A percentile compares a stretch with the other conserved stretches of the same genome.
Conservation (phyloP, 2,113 vertebrate genomes). For the Boulengeromyrus knoepffleri region DNA sequence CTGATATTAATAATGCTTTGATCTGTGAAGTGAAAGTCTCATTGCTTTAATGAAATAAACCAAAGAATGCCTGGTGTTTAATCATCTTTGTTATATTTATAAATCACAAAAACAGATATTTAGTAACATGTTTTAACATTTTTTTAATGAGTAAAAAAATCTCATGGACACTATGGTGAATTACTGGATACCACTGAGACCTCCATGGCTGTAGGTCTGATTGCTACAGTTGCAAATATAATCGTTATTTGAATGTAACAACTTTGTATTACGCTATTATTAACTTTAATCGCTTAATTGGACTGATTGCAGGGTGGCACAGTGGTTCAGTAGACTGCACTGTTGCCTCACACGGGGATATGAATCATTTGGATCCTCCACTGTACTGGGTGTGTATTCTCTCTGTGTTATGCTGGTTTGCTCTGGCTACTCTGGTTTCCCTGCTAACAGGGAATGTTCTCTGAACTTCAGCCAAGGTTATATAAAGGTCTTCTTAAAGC, state of each 20-base stretch:
- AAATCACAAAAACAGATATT: neutral
- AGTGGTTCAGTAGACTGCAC: too few relatives aligned
- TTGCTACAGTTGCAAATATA: neutral
- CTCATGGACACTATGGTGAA: neutral
- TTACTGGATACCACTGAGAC: neutral
- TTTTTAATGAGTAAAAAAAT: neutral
- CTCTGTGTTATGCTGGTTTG: neutral
- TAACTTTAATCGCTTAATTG: neutral
- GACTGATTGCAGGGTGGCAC: neutral
- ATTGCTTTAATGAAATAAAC: neutral
- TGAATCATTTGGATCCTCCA: neutral
- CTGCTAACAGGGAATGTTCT: neutral
- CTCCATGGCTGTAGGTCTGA: neutral
- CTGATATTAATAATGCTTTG: slow-evolving; percentile 2
- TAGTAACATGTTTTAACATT: neutral
- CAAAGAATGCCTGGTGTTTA: neutral
- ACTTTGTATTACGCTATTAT: neutral
- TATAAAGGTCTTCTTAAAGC: neutral
- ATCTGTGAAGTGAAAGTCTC: neutral
- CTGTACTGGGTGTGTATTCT: neutral
- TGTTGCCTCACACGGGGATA: neutral
- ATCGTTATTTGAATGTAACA: neutral
- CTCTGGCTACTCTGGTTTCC: neutral
- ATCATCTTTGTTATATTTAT: neutral
- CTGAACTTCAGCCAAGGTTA: neutral